Conservation (phyloP, 2,113 vertebrate genomes). For the Myotis lucifugus region DNA sequence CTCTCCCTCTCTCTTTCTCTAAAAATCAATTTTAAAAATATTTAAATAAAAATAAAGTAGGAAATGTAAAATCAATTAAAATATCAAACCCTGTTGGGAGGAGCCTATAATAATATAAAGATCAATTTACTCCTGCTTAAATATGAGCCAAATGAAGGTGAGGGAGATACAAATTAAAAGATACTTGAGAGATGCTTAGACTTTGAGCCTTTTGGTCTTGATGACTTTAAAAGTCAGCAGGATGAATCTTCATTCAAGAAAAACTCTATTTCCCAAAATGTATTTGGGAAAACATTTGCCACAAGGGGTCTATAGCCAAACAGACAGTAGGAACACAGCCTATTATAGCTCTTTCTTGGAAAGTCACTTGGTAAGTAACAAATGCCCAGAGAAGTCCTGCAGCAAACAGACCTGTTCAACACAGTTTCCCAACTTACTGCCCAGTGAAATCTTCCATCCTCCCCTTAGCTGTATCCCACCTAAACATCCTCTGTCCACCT, state of each 20-base stretch:
- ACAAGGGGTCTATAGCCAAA: background rate
- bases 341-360: background rate
- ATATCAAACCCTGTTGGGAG: background rate
- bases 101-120: background rate
- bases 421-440: background rate
- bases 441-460: background rate
- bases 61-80: background rate
- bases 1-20: too few species aligned
- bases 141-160: background rate
- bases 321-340: background rate
- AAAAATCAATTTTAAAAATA: too few species aligned
- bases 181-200: background rate
- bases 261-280: background rate
- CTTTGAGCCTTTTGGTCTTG: background rate
- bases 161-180: background rate
- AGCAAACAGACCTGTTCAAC: background rate
- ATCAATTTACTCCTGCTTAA: constrained; percentile 7
- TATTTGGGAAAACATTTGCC: background rate
- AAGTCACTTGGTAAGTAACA: background rate
- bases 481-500: background rate
- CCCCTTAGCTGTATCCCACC: background rate
- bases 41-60: background rate
- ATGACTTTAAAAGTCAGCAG: constrained; percentile 2
- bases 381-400: background rate
- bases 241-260: background rate